Percentiles rank a stretch among this genome's conserved stretches.
Conservation (phyloP, 2,888 invertebrate genomes). For the Sclerodermus sp. region DNA sequence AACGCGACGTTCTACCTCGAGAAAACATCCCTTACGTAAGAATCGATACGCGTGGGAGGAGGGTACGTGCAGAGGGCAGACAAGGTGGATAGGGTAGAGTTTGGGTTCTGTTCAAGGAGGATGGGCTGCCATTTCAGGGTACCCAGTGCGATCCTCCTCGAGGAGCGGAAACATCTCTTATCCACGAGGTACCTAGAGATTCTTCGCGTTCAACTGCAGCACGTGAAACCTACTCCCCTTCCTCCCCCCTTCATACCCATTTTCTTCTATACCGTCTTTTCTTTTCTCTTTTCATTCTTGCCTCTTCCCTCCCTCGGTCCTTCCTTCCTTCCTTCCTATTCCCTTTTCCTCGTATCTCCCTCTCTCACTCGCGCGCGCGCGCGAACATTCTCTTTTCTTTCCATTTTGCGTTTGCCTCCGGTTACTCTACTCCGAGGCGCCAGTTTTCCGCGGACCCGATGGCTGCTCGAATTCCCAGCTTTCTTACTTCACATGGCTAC, state of each 20-base stretch:
- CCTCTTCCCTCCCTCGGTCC: constrained; percentile 1
- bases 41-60: constrained; percentile 32
- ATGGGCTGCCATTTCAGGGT: constrained; percentile 20
- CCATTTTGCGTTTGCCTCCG: constrained; percentile 13
- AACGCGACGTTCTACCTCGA: constrained; percentile 25
- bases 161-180: constrained; percentile 37
- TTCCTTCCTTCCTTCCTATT: constrained; percentile 2
- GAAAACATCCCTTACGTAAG: constrained; percentile 38
- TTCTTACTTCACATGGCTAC: too few species aligned
- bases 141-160: constrained; percentile 35
- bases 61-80: constrained; percentile 21
- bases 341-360: too few species aligned
- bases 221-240: neutral
- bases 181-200: constrained; percentile 31
- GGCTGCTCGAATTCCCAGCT: too few species aligned
- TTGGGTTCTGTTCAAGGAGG: neutral
- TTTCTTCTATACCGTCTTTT: neutral
- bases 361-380: too few species aligned
- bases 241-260: neutral
- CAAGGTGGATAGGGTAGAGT: constrained; percentile 14
- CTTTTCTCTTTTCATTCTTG: constrained; percentile 1
- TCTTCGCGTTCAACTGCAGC: constrained; percentile 27
- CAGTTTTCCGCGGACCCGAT: too few species aligned
- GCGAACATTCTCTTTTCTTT: too few species aligned
- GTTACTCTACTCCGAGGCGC: constrained; percentile 1